Percentiles rank a stretch among this genome's conserved stretches.
phyloP scores from a whole-genome alignment of 2,888 invertebrate species.

The Caenorhabditis virilis region DNA sequence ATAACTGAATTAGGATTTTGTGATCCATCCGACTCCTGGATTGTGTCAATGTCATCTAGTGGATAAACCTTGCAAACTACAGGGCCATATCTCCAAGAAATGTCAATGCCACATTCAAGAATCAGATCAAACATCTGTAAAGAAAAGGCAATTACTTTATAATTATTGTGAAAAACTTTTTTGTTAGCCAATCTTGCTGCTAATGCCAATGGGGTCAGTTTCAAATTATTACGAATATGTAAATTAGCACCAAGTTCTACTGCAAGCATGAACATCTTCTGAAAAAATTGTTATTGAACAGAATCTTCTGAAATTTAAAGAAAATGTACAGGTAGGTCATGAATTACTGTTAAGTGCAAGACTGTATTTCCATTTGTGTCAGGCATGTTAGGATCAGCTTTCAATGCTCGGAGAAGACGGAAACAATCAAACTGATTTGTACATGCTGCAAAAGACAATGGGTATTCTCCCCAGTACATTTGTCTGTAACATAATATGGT shows the following conservation, averaged over 20 bases:
- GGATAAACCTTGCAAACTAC: slow-evolving; percentile 82
- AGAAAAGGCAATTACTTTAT: neutral
- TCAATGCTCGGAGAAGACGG: slow-evolving; percentile 87
- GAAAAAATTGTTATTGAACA: neutral
- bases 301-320: neutral
- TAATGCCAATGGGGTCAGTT: slow-evolving; percentile 87
- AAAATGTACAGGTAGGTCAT: slow-evolving; percentile 81
- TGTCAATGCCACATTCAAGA: slow-evolving; percentile 89
- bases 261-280: slow-evolving; percentile 86
- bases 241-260: slow-evolving; percentile 89
- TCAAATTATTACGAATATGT: slow-evolving; percentile 82
- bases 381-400: slow-evolving; percentile 90
- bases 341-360: slow-evolving; percentile 92
- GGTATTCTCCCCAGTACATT: slow-evolving; percentile 98
- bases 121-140: slow-evolving; percentile 88
- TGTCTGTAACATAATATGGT: slow-evolving; percentile 80
- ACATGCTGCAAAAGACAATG: slow-evolving; percentile 92
- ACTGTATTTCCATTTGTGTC: slow-evolving; percentile 97
- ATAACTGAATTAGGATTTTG: slow-evolving; percentile 91
- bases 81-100: slow-evolving; percentile 91
- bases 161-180: slow-evolving; percentile 26
- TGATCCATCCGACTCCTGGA: slow-evolving; percentile 82
- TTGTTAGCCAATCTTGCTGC: slow-evolving; percentile 69
- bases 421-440: slow-evolving; percentile 96
- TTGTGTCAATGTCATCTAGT: slow-evolving; percentile 82